Base-by-base conservation (phyloP, 2,797 vertebrate species). In the Pyrocephalus nanus region DNA sequence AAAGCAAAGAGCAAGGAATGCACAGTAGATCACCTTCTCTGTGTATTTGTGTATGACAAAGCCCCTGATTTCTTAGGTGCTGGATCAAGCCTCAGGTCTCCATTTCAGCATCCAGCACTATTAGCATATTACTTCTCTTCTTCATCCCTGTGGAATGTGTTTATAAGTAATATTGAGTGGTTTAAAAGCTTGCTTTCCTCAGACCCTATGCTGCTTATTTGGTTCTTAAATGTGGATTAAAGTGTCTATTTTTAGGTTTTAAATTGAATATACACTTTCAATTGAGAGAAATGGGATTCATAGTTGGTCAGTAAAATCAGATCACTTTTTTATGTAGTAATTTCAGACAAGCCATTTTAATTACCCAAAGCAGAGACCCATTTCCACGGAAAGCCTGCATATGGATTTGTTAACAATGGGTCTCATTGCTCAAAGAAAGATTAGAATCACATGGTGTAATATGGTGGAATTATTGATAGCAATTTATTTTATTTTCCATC, bases 121-220 rank as follows among this genome's bases (percentile, higher is more conserved):
- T 88, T 57, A 85, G 38, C 38, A 43, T 47, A 36, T 64, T 57
- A 3, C 20, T 86, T 51, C 47, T 86, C 14, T n/a, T 77, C 47
- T 61, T 77, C 76, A 36, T 61, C 30, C 42, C 34, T 36, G 11
- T 64, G 34, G 36, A 94, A 81, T 26, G 32, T 85, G 57, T 76
- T 88, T 85, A 54, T 76, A 93, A 79, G 71, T 76, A 55, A 76
- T 64, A 79, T 12, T 88, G 51, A 65, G 55, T 54, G 27, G 1
- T 62, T 85, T 82, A 71, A 79, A 26, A 86, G 38, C 50, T 81
- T 87, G 71, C 30, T 85, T 79, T 93, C 64, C 67, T 91, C 51
- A 85, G 94, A 70, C 55, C 38, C 34, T 51, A 42, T 23, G 64
- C 61, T 90, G 84, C 38, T 91, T 94, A 77, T 95, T 92, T 85